Conservation (phyloP, 1,140 invertebrate genomes). For the Charaxes varanes region DNA sequence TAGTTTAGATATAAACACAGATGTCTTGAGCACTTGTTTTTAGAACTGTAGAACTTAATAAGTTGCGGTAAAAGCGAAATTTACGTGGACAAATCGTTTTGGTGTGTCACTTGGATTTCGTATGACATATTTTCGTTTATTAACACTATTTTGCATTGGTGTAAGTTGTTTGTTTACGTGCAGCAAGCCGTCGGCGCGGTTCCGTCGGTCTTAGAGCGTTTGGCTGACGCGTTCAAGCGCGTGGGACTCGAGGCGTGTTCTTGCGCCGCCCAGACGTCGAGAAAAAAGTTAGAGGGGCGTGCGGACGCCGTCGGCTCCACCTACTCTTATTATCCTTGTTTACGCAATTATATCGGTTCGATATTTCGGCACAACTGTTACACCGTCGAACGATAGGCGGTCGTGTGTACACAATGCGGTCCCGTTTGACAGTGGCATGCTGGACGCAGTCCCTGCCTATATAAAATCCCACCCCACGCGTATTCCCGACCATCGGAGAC, state of each 20-base stretch:
- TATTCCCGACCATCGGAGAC: constrained; percentile 43
- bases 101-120: too few relatives aligned
- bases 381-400: constrained; percentile 31
- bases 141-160: constrained; percentile 12
- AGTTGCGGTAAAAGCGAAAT: too few relatives aligned
- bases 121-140: too few relatives aligned
- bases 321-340: constrained; percentile 68
- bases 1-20: too few relatives aligned
- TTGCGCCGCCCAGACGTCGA: constrained; percentile 57
- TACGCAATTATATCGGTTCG: constrained; percentile 53
- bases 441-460: constrained; percentile 51
- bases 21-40: too few relatives aligned
- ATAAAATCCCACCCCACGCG: constrained; percentile 63
- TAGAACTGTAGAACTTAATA: too few relatives aligned
- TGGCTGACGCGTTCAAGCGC: constrained; percentile 39
- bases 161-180: constrained; percentile 43
- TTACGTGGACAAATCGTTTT: too few relatives aligned
- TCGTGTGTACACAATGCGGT: constrained; percentile 55
- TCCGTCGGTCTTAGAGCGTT: constrained; percentile 46
- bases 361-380: constrained; percentile 57
- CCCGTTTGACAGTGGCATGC: constrained; percentile 60
- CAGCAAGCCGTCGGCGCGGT: constrained; percentile 35
- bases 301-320: constrained; percentile 47
- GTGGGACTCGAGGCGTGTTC: constrained; percentile 58
- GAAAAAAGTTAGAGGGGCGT: constrained; percentile 64